Base-by-base conservation (phyloP, 2,113 vertebrate species). In the Pipa parva region DNA sequence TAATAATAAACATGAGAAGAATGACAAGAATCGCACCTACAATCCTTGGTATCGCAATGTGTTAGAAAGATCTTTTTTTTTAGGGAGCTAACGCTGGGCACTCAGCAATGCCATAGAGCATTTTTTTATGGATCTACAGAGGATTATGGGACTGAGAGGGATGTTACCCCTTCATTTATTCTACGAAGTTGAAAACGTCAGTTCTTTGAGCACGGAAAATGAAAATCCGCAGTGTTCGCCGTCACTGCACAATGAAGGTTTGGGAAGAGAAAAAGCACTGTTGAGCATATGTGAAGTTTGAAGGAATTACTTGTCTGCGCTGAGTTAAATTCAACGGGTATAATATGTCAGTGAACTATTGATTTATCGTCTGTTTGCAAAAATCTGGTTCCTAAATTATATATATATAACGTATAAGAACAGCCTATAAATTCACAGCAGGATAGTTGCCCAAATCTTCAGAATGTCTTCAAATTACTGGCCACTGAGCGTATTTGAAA, bases 361-460 rank as follows among this genome's bases (percentile, higher is more conserved):
- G 56, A 68, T 68, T 68, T 68, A 68, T 27, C 12, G 55, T 29
- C 64, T 68, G 64, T 36, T 59, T 50, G 55, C 36, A 56, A 59
- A 37, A 45, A 48, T 21, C 24, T 20, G 37, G n/a, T 49, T 29
- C 10, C 42, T 36, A 59, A 68, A 68, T 68, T 27, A 39, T 58
- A 59, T 52, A 68, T 59, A 59, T 39, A 68, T 68, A n/a, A n/a
- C n/a, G n/a, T n/a, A 59, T 48, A 18, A 50, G 46, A 29, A 52
- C 65, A 59, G 64, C 9, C 37, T 68, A 68, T 68, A 68, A 68
- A 68, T 68, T 37, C 31, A 42, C 17, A 20, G 62, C 62, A 12
- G 55, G 26, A 58, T 31, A 20, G 17, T 46, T 58, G 52, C 20
- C 63, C 56, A 59, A 45, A 49, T 48, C 36, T 33, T 58, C 52